Conservation (phyloP, 2,113 vertebrate genomes). For the Peromyscus maniculatus region DNA sequence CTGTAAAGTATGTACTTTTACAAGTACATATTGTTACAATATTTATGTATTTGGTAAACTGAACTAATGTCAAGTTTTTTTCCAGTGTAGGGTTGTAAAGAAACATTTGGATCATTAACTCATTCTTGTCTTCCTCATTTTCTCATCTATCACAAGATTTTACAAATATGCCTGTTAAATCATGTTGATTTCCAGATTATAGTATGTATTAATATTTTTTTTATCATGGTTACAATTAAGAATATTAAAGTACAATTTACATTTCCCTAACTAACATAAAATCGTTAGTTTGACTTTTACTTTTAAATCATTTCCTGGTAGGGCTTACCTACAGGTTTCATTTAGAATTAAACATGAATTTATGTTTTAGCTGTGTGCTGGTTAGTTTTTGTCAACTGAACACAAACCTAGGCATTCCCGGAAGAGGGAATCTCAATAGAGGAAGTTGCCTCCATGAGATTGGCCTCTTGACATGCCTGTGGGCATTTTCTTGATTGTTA, state of each 20-base stretch:
- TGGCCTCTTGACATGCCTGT: not conserved
- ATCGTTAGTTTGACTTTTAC: slow-evolving; percentile 37
- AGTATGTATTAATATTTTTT: slow-evolving; percentile 40
- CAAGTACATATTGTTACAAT: not conserved
- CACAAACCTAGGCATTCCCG: not conserved
- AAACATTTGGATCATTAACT: slow-evolving; percentile 38
- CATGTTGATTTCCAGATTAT: not conserved
- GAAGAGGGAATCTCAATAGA: not conserved
- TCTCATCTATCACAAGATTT: not conserved
- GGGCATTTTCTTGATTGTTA: not conserved
- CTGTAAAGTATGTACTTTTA: slow-evolving; percentile 15
- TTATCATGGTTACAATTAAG: slow-evolving; percentile 42
- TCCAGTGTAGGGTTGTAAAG: slow-evolving; percentile 13
- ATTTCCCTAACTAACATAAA: not conserved
- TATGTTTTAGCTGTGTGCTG: not conserved
- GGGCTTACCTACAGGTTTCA: not conserved
- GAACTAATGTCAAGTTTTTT: not conserved
- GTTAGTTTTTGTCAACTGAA: not conserved
- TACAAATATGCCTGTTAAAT: slow-evolving; percentile 24
- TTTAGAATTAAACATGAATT: slow-evolving; percentile 2
- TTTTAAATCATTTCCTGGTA: not conserved
- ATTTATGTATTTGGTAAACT: not conserved
- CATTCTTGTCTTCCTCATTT: slow-evolving; percentile 24
- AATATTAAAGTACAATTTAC: not conserved
- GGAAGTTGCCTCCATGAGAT: not conserved